Base-by-base conservation (phyloP, 2,113 vertebrate genomes). In the Cyprinodon variegatus region DNA sequence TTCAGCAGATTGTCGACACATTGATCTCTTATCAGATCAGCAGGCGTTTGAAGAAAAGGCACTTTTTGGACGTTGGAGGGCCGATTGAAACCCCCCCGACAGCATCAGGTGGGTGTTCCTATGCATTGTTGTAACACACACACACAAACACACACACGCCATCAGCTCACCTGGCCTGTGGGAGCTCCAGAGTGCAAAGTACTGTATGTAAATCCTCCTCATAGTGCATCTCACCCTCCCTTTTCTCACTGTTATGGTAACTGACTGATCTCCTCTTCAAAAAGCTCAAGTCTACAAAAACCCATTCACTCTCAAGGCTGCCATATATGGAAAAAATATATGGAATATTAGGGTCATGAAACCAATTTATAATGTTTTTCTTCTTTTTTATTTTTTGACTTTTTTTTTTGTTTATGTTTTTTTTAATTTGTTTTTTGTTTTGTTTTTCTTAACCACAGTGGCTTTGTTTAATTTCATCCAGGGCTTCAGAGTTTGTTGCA, bases 141-240 rank as follows among this genome's bases (percentile, higher is more conserved):
- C 86, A 84, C 90, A 90, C 86, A 64, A 78, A 80, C 45, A 77
- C 77, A 82, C 83, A 86, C 90, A 86, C 89, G 90, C 88, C 85
- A 91, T 91, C 87, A 84, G 83, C 83, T 85, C 85, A 89, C 84
- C 70, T 83, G 85, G 84, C 64, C 76, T 76, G 61, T 81, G 80
- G 91, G 90, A 89, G 89, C 90, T 89, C 86, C 82, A 86, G 91
- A 94, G 94, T 94, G 94, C 94, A 94, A 94, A 93, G 92, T 92
- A 92, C 92, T 94, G 92, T 93, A 93, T 94, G 92, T 93, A 94
- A 93, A 93, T 94, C 73, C 77, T 88, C 87, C 86, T n/a, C 79
- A 69, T 86, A 91, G 89, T 90, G 89, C 90, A 91, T 88, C 86
- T 90, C 82, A 78, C 86, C 77, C 75, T 79, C 82, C 86, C 7